Conservation (phyloP, 2,113 vertebrate species). For the Peromyscus californicus region DNA sequence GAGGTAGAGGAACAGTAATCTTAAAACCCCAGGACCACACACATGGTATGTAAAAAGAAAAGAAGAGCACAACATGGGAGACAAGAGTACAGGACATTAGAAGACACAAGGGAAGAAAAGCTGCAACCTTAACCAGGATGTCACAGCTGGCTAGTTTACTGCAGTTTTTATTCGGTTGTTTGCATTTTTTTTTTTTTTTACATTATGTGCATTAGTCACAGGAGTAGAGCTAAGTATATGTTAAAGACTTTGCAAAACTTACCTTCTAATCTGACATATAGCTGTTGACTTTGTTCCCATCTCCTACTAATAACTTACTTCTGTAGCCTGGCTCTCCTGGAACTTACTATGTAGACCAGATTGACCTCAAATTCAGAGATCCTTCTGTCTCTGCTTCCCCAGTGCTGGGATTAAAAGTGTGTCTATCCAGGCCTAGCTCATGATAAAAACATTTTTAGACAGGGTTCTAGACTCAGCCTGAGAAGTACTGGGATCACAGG, state of each 20-base stretch:
- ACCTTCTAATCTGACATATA: not conserved
- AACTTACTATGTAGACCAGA: not conserved
- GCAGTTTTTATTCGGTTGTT: conserved; percentile 22
- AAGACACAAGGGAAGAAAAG: not conserved
- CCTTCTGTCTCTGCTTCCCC: not conserved
- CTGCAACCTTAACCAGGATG: not conserved
- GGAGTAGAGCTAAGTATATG: not conserved
- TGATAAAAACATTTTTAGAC: not conserved
- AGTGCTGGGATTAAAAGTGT: not conserved
- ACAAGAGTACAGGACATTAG: not conserved
- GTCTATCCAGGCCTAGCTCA: not conserved
- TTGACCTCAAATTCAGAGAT: not conserved
- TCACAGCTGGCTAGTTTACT: not conserved
- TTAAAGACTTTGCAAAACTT: conserved; percentile 2
- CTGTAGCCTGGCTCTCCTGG: not conserved
- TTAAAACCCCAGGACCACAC: not conserved
- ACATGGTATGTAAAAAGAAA: not conserved
- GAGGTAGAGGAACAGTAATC: not conserved
- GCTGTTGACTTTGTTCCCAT: not conserved
- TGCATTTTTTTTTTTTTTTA: not conserved
- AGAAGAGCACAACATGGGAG: not conserved
- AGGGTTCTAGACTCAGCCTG: not conserved
- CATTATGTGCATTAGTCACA: not conserved
- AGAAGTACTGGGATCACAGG: not conserved
- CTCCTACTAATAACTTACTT: not conserved